Conservation (phyloP, 2,797 vertebrate genomes). For the Hydrolagus colliei region DNA sequence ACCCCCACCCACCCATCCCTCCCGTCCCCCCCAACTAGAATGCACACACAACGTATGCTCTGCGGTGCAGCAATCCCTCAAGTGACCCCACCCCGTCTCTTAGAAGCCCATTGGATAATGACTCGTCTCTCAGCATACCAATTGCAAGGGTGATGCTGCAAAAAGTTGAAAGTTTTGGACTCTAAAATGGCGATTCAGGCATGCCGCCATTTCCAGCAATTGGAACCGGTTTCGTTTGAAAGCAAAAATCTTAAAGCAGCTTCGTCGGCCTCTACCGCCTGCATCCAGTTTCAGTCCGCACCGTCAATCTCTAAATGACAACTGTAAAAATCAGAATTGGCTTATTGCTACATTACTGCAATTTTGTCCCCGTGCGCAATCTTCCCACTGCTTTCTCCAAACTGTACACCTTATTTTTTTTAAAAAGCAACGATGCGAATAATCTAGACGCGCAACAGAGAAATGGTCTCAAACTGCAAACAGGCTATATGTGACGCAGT, state of each 20-base stretch:
- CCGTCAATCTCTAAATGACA: neutral
- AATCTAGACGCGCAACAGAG: slow-evolving; percentile 18
- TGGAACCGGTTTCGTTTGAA: neutral
- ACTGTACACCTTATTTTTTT: neutral
- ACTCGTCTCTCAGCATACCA: neutral
- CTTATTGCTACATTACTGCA: neutral
- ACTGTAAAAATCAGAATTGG: neutral
- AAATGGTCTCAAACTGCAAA: slow-evolving; percentile 22
- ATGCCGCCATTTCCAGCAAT: neutral
- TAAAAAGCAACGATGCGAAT: neutral
- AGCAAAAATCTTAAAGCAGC: neutral
- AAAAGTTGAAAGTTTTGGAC: neutral
- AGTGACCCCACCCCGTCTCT: slow-evolving; percentile 24
- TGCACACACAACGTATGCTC: neutral
- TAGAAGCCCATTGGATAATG: slow-evolving; percentile 20
- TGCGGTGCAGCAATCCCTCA: slow-evolving; percentile 28
- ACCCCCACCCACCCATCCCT: neutral
- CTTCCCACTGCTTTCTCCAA: slow-evolving; percentile 1
- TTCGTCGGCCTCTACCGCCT: neutral
- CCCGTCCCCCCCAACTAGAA: too few species aligned
- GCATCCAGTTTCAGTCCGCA: neutral
- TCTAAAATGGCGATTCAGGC: neutral
- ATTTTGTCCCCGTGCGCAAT: neutral
- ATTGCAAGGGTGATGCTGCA: neutral
- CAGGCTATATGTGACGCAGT: slow-evolving; percentile 20